Conservation (phyloP, 2,888 invertebrate species). For the Dorcus parallelipipedus region DNA sequence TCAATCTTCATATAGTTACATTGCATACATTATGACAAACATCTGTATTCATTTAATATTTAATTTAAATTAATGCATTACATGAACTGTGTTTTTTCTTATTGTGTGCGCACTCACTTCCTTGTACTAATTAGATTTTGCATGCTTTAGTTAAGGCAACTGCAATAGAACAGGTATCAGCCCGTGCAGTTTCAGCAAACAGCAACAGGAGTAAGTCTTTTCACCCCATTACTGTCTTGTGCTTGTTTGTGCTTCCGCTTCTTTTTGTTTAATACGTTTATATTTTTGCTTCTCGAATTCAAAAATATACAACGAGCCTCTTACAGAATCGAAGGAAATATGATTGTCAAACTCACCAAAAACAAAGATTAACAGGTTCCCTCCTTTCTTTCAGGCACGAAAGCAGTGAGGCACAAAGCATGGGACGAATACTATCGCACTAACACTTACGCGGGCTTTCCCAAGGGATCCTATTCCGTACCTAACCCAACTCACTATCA, state of each 20-base stretch:
- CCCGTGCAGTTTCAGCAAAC: conserved; percentile 22
- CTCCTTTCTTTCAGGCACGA: conserved; percentile 31
- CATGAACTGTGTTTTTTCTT: too few species aligned
- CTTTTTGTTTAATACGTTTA: conserved; percentile 9
- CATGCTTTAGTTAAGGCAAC: conserved; percentile 8
- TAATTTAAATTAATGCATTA: too few species aligned
- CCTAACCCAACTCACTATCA: conserved; percentile 48
- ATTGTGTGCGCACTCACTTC: too few species aligned
- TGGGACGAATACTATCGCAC: conserved; percentile 39
- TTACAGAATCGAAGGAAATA: not conserved
- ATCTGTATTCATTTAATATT: too few species aligned
- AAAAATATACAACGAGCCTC: too few species aligned
- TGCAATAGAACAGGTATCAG: conserved; percentile 17
- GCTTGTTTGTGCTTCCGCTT: conserved; percentile 12
- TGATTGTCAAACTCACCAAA: not conserved
- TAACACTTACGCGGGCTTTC: conserved; percentile 42
- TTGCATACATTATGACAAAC: not conserved
- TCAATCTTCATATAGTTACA: not conserved
- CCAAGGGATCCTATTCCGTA: conserved; percentile 43
- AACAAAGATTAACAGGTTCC: conserved; percentile 15
- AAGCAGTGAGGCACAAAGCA: conserved; percentile 8
- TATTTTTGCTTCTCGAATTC: too few species aligned
- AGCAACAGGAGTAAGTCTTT: conserved; percentile 26
- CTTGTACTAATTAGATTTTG: not conserved
- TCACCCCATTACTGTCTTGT: conserved; percentile 3